Percentiles rank a stretch among this genome's conserved stretches.
phyloP scores from a whole-genome alignment of 2,113 vertebrate genomes.

The Camelus dromedarius region DNA sequence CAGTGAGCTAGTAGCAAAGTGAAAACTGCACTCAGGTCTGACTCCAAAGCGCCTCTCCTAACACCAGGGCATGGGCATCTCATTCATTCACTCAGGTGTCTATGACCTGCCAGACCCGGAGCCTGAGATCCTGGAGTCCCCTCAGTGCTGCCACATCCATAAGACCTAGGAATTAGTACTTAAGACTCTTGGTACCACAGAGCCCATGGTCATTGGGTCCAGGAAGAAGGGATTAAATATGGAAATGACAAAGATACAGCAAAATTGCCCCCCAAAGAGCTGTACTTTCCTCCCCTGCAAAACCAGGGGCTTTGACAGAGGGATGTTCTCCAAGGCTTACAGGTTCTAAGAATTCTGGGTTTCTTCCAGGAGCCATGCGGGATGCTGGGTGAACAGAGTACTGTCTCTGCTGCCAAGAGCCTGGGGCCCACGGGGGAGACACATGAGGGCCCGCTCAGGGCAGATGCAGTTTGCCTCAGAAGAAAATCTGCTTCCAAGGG shows the following conservation, averaged over 20 bases:
- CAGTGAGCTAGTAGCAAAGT: neutral
- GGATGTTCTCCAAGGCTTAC: fast-evolving
- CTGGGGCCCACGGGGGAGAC: neutral
- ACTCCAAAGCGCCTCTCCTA: neutral
- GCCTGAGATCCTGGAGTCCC: neutral
- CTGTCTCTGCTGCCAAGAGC: neutral
- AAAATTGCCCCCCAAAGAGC: neutral
- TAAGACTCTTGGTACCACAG: neutral
- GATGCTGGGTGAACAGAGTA: neutral
- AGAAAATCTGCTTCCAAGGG: neutral
- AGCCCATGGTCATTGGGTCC: neutral
- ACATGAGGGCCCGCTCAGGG: neutral
- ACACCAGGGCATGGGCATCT: neutral
- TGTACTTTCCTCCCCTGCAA: no score
- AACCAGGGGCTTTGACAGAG: neutral
- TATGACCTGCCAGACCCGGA: neutral
- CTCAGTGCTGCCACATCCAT: neutral
- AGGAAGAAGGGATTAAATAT: neutral
- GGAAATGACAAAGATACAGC: neutral
- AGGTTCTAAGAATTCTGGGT: neutral
- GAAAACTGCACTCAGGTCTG: neutral
- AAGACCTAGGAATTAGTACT: neutral
- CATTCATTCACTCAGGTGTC: neutral
- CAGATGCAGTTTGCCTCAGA: neutral
- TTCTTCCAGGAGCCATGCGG: neutral